Conservation (phyloP, 2,113 vertebrate genomes). For the Pedetes capensis region DNA sequence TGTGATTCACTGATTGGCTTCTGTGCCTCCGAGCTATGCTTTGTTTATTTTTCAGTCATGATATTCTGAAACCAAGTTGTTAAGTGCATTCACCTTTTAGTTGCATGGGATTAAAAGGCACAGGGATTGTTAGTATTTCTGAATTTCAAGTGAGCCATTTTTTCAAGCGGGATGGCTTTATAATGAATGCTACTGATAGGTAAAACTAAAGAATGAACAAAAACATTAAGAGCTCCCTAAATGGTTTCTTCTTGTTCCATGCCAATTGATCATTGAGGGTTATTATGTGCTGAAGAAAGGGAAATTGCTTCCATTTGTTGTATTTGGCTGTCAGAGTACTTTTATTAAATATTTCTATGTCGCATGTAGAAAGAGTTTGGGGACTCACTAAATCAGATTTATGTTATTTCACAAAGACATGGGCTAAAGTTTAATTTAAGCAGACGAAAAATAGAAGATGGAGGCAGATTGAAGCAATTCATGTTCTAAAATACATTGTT, state of each 20-base stretch:
- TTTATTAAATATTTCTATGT: neutral
- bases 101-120: neutral
- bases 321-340: neutral
- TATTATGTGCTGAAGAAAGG: neutral
- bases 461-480: neutral
- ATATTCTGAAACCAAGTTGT: neutral
- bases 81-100: neutral
- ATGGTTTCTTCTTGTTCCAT: neutral
- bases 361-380: neutral
- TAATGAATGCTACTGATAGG: neutral
- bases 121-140: neutral
- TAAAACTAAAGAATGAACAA: neutral
- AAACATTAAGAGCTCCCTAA: neutral
- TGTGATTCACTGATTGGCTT: neutral
- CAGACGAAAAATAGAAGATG: neutral
- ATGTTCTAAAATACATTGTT: neutral
- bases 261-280: neutral
- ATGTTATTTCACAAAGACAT: neutral
- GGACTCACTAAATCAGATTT: neutral
- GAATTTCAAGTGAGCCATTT: slow-evolving; percentile 23
- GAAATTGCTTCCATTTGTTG: neutral
- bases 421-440: neutral
- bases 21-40: neutral
- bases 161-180: neutral
- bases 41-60: neutral